phyloP scores from a whole-genome alignment of 37 sponge, comb jelly and placozoan genomes.

The Hexactinellida sp. region DNA sequence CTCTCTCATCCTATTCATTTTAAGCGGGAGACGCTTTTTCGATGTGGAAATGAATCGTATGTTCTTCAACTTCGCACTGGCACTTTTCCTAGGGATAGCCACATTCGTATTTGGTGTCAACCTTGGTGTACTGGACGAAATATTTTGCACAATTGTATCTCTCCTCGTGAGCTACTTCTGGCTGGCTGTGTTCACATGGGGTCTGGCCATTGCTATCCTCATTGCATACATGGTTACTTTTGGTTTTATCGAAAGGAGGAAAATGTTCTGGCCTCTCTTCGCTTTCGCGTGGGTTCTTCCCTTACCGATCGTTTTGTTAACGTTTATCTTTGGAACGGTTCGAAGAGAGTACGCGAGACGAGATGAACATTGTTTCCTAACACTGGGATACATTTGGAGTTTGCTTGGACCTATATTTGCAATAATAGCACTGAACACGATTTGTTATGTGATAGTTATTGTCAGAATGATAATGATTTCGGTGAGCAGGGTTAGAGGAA shows the following conservation, averaged over 20 bases:
- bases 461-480: neutral
- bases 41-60: neutral
- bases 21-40: neutral
- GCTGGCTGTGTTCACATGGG: neutral
- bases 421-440: neutral
- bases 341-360: neutral
- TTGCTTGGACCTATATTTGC: neutral
- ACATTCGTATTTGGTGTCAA: neutral
- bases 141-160: neutral
- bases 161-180: neutral
- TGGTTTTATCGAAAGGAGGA: neutral
- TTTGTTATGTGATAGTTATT: neutral
- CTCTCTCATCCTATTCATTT: neutral
- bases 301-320: neutral
- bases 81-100: neutral
- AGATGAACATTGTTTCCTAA: neutral
- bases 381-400: neutral
- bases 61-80: neutral
- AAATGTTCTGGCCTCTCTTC: neutral
- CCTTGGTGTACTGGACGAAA: neutral
- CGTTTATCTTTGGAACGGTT: neutral
- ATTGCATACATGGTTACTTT: neutral
- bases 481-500: neutral
- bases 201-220: neutral
- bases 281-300: neutral